These are phyloP conservation scores for Kryptolebias ocellatus DNA, from an alignment of 2,797 vertebrate genomes.

Conservation along the genomic window DNA sequence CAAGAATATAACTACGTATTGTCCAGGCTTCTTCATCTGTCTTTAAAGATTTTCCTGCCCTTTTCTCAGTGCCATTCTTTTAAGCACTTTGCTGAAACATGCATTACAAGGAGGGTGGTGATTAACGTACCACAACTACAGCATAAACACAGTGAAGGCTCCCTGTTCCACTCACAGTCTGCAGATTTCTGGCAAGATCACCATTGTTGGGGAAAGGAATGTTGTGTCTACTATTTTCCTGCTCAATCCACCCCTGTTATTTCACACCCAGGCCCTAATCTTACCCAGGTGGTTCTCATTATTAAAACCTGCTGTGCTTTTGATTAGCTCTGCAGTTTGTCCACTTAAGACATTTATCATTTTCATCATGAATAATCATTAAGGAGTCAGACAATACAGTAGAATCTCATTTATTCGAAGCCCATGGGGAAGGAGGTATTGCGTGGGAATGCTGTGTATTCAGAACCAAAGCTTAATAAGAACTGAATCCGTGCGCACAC, in stretches of 20 bases:
- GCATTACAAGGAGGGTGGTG: slow-evolving; percentile 79
- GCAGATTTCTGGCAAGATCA: slow-evolving; percentile 84
- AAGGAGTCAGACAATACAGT: slow-evolving; percentile 60
- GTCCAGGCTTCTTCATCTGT: slow-evolving; percentile 58
- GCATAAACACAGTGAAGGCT: slow-evolving; percentile 81
- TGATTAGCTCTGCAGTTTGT: slow-evolving; percentile 80
- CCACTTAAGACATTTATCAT: slow-evolving; percentile 81
- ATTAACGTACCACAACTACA: slow-evolving; percentile 81
- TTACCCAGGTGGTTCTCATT: slow-evolving; percentile 83
- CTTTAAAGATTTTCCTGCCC: slow-evolving; percentile 62
- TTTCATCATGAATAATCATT: slow-evolving; percentile 83
- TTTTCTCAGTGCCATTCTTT: slow-evolving; percentile 71
- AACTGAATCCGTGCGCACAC: slow-evolving; percentile 7
- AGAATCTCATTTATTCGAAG: slow-evolving; percentile 52
- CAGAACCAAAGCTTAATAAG: slow-evolving; percentile 28
- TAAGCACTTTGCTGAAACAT: slow-evolving; percentile 77
- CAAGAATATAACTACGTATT: slow-evolving; percentile 37
- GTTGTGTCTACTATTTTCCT: slow-evolving; percentile 85
- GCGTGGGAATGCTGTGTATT: slow-evolving; percentile 10
- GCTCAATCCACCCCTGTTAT: slow-evolving; percentile 83
- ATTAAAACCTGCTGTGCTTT: slow-evolving; percentile 84
- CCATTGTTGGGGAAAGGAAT: slow-evolving; percentile 83
- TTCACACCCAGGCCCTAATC: slow-evolving; percentile 86
- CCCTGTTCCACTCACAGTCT: slow-evolving; percentile 77
- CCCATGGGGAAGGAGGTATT: slow-evolving; percentile 28